A percentile compares a stretch with the other conserved stretches of the same genome.
phyloP scores from a whole-genome alignment of 2,797 vertebrate species.

The Tiaroga cobitis region DNA sequence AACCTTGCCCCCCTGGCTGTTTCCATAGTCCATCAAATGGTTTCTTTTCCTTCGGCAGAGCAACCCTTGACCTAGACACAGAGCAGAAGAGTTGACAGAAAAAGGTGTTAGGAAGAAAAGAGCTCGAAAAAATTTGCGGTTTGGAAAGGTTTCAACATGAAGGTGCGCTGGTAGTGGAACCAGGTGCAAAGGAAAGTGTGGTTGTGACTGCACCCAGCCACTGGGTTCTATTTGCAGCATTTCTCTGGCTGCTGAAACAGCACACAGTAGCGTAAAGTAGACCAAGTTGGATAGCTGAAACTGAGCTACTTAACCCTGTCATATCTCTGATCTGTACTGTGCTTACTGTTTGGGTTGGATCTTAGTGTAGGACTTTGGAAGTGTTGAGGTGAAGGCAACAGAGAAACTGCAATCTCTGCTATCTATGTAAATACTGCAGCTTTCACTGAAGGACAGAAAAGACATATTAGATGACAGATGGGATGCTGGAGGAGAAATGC shows the following conservation, averaged over 20 bases:
- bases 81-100: conserved; percentile 3
- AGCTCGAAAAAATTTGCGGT: conserved; percentile 54
- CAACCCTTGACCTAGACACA: conserved; percentile 70
- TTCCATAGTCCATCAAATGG: conserved; percentile 69
- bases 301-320: conserved; percentile 13
- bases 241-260: conserved; percentile 28
- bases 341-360: not conserved
- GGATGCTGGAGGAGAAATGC: not conserved
- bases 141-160: conserved; percentile 40
- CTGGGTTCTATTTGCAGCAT: conserved; percentile 34
- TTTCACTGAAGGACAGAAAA: not conserved
- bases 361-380: not conserved
- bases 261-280: conserved; percentile 31
- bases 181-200: conserved; percentile 67
- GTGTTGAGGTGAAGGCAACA: not conserved
- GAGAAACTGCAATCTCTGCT: not conserved
- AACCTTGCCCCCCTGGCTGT: conserved; percentile 59
- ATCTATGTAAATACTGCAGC: conserved; percentile 9
- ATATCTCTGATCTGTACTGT: conserved; percentile 29
- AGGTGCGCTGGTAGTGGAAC: conserved; percentile 48
- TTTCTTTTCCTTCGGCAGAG: conserved; percentile 66
- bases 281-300: conserved; percentile 16
- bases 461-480: not conserved
- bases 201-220: conserved; percentile 46
- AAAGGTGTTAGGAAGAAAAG: not conserved